Evolutionary conservation across 2,888 invertebrate species (phyloP).

Genomic region (Xestia sexstrigata): DNA sequence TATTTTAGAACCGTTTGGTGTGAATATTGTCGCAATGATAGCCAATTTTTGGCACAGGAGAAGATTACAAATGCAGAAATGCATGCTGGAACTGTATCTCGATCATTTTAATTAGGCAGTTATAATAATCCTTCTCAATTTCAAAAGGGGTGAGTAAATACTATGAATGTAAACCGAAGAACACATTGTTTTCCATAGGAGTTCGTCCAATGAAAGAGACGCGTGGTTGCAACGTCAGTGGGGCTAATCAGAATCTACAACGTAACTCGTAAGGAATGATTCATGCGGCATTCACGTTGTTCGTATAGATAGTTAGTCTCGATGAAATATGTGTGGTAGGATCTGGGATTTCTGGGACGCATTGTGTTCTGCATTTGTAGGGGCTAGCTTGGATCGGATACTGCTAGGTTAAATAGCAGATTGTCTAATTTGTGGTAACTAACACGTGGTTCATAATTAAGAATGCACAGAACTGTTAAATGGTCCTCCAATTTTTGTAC

Average conservation of each 20-base stretch:
- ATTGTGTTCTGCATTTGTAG: conserved; percentile 15
- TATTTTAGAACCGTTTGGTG: neutral
- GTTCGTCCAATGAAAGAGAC: conserved; percentile 25
- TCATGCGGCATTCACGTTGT: conserved; percentile 28
- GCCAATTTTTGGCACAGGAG: neutral
- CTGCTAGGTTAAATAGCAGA: neutral
- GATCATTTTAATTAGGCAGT: neutral
- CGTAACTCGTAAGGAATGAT: conserved; percentile 30
- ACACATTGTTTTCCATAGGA: neutral
- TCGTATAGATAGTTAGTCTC: neutral
- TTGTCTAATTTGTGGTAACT: neutral
- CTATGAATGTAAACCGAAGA: neutral
- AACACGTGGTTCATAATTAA: neutral
- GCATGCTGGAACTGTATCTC: neutral
- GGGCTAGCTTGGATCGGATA: neutral
- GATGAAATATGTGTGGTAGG: conserved; percentile 1
- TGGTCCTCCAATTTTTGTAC: neutral
- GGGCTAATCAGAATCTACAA: conserved; percentile 45
- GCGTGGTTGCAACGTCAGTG: conserved; percentile 33
- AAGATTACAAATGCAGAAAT: neutral
- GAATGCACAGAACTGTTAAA: neutral
- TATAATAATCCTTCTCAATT: neutral
- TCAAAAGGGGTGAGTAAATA: neutral
- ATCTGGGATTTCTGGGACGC: conserved; percentile 11
- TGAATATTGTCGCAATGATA: neutral